Conservation (phyloP, 2,888 invertebrate species). For the Tribolium freemani region DNA sequence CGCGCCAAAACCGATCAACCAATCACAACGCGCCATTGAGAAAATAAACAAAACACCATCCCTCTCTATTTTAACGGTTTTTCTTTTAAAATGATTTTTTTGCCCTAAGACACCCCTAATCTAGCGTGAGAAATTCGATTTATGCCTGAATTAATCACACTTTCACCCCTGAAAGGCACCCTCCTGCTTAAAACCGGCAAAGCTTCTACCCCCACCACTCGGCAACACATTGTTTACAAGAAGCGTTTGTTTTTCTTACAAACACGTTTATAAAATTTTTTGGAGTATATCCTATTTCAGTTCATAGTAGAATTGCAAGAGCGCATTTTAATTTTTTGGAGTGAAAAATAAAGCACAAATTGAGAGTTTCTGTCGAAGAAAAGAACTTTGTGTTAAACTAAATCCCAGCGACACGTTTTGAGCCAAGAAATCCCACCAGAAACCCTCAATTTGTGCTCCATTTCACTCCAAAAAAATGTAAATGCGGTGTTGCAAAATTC, state of each 20-base stretch:
- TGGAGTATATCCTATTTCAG: no score
- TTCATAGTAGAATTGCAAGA: no score
- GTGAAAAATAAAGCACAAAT: no score
- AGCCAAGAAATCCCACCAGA: no score
- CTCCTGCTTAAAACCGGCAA: not conserved
- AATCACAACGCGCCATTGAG: slow-evolving; percentile 52
- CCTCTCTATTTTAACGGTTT: slow-evolving; percentile 54
- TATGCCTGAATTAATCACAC: not conserved
- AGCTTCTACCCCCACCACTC: not conserved
- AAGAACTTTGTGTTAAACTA: no score
- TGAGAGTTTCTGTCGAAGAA: no score
- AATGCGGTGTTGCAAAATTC: no score
- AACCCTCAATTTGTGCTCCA: no score
- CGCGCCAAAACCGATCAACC: slow-evolving; percentile 65
- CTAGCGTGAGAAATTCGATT: not conserved
- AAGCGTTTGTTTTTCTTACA: not conserved
- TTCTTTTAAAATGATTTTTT: slow-evolving; percentile 34
- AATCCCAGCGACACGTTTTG: no score
- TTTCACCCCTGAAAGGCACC: not conserved
- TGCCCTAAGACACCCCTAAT: not conserved
- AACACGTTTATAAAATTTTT: no score
- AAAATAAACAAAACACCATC: slow-evolving; percentile 56
- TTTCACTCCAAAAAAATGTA: no score
- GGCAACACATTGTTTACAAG: not conserved
- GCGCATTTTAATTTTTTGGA: no score